Percentiles rank a stretch among this genome's conserved stretches.
Conservation (phyloP, 2,797 vertebrate genomes). For the Anomalospiza imberbis region DNA sequence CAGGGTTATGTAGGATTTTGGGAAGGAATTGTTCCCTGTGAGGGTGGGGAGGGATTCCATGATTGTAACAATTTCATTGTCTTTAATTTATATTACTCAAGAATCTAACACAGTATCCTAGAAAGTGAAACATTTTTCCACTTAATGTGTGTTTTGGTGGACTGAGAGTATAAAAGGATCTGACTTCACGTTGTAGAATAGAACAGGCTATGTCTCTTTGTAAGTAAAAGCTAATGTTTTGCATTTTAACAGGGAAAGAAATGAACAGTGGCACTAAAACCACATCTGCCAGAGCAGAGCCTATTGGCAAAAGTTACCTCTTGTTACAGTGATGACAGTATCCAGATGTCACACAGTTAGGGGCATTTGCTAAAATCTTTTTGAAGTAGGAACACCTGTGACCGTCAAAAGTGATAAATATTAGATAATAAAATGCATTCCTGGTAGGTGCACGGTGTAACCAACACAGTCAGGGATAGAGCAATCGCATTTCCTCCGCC, state of each 20-base stretch:
- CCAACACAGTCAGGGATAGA: not conserved
- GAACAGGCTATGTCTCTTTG: not conserved
- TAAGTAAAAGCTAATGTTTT: conserved; percentile 24
- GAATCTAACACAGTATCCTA: not conserved
- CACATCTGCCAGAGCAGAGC: conserved; percentile 36
- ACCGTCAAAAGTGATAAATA: not conserved
- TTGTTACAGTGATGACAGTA: conserved; percentile 47
- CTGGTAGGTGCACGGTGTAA: not conserved
- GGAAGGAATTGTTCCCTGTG: not conserved
- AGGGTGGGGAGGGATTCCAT: not conserved
- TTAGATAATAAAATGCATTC: conserved; percentile 11
- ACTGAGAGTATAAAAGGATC: not conserved
- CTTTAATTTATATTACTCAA: not conserved
- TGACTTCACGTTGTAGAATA: not conserved
- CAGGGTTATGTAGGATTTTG: not conserved
- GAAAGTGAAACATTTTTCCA: not conserved
- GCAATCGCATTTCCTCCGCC: not conserved
- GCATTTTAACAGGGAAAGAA: conserved; percentile 37
- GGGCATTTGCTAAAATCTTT: conserved; percentile 51
- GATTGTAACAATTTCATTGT: rapidly evolving
- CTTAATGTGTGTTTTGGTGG: not conserved
- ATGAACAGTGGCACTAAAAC: conserved; percentile 33
- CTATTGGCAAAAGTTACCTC: conserved; percentile 41
- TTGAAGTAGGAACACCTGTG: conserved; percentile 29
- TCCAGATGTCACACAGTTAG: conserved; percentile 62